Evolutionary conservation across 2,797 vertebrate species (phyloP).

Genomic region (Sebastiscus tertius): DNA sequence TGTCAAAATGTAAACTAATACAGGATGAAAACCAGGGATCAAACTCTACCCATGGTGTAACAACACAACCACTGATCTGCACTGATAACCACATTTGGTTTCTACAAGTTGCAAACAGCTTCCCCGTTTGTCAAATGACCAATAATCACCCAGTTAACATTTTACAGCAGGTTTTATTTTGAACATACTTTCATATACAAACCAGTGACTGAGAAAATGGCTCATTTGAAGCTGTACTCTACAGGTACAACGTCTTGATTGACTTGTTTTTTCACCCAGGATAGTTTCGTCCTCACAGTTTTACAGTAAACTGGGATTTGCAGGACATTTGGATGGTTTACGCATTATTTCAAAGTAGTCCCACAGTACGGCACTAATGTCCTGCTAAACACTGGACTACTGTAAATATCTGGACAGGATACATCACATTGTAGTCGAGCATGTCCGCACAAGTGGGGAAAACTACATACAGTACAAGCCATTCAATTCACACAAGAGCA

Average conservation of each 20-base stretch:
- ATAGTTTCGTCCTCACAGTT: constrained; percentile 49
- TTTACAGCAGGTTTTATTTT: constrained; percentile 85
- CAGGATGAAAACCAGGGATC: neutral
- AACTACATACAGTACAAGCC: constrained; percentile 79
- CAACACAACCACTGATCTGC: neutral
- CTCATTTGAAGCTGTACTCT: constrained; percentile 79
- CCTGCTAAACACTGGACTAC: constrained; percentile 80
- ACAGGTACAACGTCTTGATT: constrained; percentile 62
- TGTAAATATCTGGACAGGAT: constrained; percentile 74
- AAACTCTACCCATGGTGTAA: neutral
- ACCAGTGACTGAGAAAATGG: constrained; percentile 85
- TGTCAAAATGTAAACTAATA: neutral
- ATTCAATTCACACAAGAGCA: constrained; percentile 78
- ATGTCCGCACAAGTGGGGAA: constrained; percentile 71
- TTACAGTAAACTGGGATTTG: constrained; percentile 62
- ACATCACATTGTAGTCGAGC: constrained; percentile 75
- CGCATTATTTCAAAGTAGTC: constrained; percentile 62
- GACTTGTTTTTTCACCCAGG: constrained; percentile 30
- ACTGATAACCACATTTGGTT: neutral
- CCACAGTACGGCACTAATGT: constrained; percentile 73
- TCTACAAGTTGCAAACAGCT: neutral
- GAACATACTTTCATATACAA: constrained; percentile 84
- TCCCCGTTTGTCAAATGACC: constrained; percentile 24
- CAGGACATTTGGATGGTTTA: constrained; percentile 60
- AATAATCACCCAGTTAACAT: constrained; percentile 40